Base-by-base conservation (phyloP, 2,888 invertebrate genomes). In the Phytoseiulus persimilis region DNA sequence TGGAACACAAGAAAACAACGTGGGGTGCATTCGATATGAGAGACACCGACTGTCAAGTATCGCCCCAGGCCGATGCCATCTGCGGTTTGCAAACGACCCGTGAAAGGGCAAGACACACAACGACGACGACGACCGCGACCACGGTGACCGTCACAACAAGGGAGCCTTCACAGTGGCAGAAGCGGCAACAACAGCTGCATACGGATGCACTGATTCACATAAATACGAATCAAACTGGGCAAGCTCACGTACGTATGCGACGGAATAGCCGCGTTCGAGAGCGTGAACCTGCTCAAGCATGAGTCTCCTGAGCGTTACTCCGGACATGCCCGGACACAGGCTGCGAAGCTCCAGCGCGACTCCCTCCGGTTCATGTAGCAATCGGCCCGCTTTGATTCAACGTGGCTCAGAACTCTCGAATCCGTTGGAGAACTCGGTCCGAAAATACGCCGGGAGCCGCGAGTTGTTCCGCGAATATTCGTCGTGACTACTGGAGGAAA, bases 41-140 rank as follows among this genome's bases (percentile, higher is more conserved):
- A 65, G 65, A 65, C 1, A 65, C 23, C 65, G 65, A 65, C 65
- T 65, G 65, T 65, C 65, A 65, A 65, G 65, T 65, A 65, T 65
- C 65, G 65, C 65, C 65, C 65, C 18, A 18, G 65, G 65, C 65
- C 65, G 18, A 65, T 65, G 65, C 65, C 65, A 65, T 65, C 65
- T 65, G 65, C 65, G 65, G 65, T 65, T 65, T 65, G 65, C 65
- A 65, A 65, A 65, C 65, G 65, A 65, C 65, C 65, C 65, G 65
- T 65, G 65, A 65, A 14, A 65, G 65, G 28, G 28, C 65, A 65
- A 65, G 65, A 23, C 65, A 65, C 65, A 65, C 23, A 65, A 65
- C 65, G 65, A 46, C 46, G 46, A 46, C 46, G 46, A 14, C 46
- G 46, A 11, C 46, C 9, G 46, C 46, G 46, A 65, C 65, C 65